phyloP scores from a whole-genome alignment of 1,140 invertebrate genomes.

The Neodiprion lecontei region DNA sequence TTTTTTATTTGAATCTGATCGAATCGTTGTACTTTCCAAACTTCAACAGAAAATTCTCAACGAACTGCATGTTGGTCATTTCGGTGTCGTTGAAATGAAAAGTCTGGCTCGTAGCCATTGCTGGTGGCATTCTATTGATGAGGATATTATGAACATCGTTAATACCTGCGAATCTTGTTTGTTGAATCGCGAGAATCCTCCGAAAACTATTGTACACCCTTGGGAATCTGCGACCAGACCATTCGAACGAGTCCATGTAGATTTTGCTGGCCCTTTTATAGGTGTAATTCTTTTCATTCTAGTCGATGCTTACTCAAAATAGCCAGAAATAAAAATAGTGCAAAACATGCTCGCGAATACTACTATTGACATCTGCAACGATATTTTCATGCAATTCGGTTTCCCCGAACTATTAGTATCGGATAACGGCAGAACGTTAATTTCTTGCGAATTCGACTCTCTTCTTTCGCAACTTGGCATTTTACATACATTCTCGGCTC shows the following conservation, averaged over 20 bases:
- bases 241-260: neutral
- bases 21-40: slow-evolving; percentile 7
- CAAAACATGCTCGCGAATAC: too few relatives aligned
- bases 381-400: too few relatives aligned
- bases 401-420: too few relatives aligned
- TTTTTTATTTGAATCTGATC: slow-evolving; percentile 14
- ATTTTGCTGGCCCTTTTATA: too few relatives aligned
- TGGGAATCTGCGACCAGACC: neutral
- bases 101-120: slow-evolving; percentile 28
- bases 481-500: too few relatives aligned
- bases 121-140: slow-evolving; percentile 32
- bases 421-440: too few relatives aligned
- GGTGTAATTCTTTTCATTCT: too few relatives aligned
- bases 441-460: too few relatives aligned
- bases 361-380: too few relatives aligned
- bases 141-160: slow-evolving; percentile 27
- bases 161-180: neutral
- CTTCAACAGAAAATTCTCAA: slow-evolving; percentile 24
- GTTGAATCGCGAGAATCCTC: neutral
- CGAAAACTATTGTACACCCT: neutral
- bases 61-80: slow-evolving; percentile 5
- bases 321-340: too few relatives aligned
- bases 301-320: too few relatives aligned
- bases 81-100: slow-evolving; percentile 34
- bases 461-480: too few relatives aligned